phyloP scores from a whole-genome alignment of 2,113 vertebrate genomes.

The Mobula birostris region DNA sequence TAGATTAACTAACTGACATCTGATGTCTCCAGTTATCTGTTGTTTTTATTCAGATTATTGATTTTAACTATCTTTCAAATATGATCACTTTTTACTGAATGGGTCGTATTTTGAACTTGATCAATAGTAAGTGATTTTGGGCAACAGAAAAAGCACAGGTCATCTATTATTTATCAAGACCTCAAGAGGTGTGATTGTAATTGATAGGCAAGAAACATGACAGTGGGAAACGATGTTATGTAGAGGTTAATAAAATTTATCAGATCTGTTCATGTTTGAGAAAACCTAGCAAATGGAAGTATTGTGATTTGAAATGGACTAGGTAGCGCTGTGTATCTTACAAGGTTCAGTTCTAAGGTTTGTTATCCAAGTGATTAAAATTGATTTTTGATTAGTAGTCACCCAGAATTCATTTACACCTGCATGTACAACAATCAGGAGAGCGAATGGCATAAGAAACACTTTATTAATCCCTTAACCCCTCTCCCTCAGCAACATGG shows the following conservation, averaged over 20 bases:
- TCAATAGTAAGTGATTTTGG: neutral
- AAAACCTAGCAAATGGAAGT: neutral
- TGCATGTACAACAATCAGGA: neutral
- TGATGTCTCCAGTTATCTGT: neutral
- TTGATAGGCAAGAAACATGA: too few species aligned
- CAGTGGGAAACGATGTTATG: too few species aligned
- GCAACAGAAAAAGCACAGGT: too few species aligned
- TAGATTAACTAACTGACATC: neutral
- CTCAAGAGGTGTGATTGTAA: too few species aligned
- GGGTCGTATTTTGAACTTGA: neutral
- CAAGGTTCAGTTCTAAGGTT: neutral
- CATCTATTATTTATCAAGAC: too few species aligned
- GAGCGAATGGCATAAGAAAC: neutral
- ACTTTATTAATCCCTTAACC: slow-evolving; percentile 15
- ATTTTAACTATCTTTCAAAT: neutral
- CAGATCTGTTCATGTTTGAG: neutral
- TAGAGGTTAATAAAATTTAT: too few species aligned
- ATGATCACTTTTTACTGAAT: neutral
- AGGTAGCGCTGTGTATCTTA: neutral
- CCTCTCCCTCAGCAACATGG: neutral
- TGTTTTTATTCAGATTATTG: neutral
- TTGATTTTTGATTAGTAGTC: slow-evolving; percentile 10
- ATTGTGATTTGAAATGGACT: neutral
- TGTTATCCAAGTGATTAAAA: neutral
- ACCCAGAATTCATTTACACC: neutral